Conservation (phyloP, 1,140 invertebrate species). For the Anoplophora glabripennis region DNA sequence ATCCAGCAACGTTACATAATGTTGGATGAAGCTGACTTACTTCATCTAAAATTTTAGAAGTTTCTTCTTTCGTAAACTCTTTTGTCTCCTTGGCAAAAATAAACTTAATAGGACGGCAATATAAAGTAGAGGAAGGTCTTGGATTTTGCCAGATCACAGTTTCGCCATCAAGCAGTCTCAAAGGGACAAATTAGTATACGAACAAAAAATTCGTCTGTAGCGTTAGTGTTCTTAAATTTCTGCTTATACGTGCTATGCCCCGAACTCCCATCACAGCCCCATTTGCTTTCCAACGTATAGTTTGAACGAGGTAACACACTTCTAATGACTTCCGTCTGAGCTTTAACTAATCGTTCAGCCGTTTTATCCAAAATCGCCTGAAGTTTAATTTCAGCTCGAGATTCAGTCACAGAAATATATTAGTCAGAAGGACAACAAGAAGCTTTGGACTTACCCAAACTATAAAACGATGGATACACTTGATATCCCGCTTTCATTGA, state of each 20-base stretch:
- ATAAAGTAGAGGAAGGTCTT: conserved; percentile 16
- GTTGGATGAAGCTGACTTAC: conserved; percentile 6
- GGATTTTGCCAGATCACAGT: conserved; percentile 15
- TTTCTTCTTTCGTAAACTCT: conserved; percentile 1
- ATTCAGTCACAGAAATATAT: too few relatives aligned
- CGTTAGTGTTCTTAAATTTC: conserved; percentile 7
- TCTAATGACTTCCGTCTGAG: conserved; percentile 42
- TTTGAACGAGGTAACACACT: background rate
- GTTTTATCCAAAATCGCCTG: conserved; percentile 30
- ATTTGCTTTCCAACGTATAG: conserved; percentile 10
- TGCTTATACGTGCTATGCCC: conserved; percentile 17
- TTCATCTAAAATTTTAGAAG: background rate
- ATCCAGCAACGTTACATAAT: background rate
- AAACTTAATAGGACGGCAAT: conserved; percentile 22
- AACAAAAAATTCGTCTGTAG: conserved; percentile 14
- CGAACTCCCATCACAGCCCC: too few relatives aligned
- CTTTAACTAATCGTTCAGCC: conserved; percentile 21
- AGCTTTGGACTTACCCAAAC: conserved; percentile 16
- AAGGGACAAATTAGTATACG: conserved; percentile 15
- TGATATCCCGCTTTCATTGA: conserved; percentile 3
- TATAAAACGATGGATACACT: conserved; percentile 8
- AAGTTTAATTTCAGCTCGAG: conserved; percentile 23
- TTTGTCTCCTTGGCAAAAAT: conserved; percentile 16
- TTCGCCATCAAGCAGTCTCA: conserved; percentile 6
- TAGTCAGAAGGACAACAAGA: conserved; percentile 21